phyloP scores from a whole-genome alignment of 2,888 invertebrate genomes.

The Lacanobia wlatinum region DNA sequence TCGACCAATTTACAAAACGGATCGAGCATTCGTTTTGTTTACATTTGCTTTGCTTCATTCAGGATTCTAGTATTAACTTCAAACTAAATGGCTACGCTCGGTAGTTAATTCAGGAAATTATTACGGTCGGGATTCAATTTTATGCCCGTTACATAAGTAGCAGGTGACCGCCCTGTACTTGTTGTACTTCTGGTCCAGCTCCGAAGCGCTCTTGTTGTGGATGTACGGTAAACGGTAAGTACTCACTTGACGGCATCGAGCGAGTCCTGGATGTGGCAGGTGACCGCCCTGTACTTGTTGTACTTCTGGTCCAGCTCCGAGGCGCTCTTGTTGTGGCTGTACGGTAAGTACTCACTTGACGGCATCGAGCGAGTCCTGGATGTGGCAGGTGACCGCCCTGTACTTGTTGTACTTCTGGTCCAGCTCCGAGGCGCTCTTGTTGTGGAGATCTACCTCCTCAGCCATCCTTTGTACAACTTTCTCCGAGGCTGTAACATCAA shows the following conservation, averaged over 20 bases:
- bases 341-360: constrained; percentile 85
- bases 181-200: constrained; percentile 74
- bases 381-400: constrained; percentile 76
- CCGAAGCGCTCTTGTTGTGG: constrained; percentile 68
- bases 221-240: constrained; percentile 10
- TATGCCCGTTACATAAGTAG: too few relatives aligned
- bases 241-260: constrained; percentile 82
- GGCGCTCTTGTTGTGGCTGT: constrained; percentile 67
- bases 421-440: constrained; percentile 65
- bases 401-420: constrained; percentile 77
- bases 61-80: too few relatives aligned
- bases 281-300: constrained; percentile 71
- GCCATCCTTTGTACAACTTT: constrained; percentile 79
- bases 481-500: constrained; percentile 68
- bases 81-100: too few relatives aligned
- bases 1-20: too few relatives aligned
- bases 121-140: too few relatives aligned
- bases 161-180: constrained; percentile 75
- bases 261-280: constrained; percentile 82
- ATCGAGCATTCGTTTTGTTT: too few relatives aligned
- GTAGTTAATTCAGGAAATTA: too few relatives aligned
- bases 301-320: constrained; percentile 75
- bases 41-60: too few relatives aligned
- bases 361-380: constrained; percentile 80
- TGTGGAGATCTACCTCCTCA: constrained; percentile 75